Percentiles rank a stretch among this genome's conserved stretches.
phyloP scores from a whole-genome alignment of 2,888 invertebrate genomes.

The Dione vanillae region DNA sequence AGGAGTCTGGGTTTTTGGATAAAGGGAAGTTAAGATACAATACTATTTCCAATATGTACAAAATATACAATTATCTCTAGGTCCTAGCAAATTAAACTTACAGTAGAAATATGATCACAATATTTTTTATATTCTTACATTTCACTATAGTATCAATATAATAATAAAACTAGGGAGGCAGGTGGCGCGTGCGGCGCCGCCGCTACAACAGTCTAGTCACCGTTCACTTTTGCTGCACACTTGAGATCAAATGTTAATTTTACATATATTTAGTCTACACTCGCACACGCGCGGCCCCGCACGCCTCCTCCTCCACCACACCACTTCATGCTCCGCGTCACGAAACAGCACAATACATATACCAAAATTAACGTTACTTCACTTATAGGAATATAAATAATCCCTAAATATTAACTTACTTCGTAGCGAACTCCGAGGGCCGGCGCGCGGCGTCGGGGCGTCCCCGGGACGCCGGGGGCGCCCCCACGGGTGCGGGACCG shows the following conservation, averaged over 20 bases:
- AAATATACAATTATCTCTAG: conserved; percentile 83
- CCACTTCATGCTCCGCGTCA: conserved; percentile 53
- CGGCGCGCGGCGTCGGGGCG: not conserved
- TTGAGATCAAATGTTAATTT: conserved; percentile 84
- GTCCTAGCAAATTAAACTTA: conserved; percentile 79
- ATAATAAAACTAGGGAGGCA: conserved; percentile 53
- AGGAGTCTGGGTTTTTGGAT: conserved; percentile 84
- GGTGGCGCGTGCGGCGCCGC: conserved; percentile 63
- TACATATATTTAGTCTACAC: conserved; percentile 78
- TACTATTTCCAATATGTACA: conserved; percentile 85
- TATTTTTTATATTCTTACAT: conserved; percentile 81
- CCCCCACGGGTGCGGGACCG: conserved; percentile 48
- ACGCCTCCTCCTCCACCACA: conserved; percentile 44
- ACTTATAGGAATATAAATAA: conserved; percentile 2
- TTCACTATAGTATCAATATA: conserved; percentile 60
- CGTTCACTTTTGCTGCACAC: conserved; percentile 82
- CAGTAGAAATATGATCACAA: conserved; percentile 84
- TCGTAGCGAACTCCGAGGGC: not conserved
- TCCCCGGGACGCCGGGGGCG: conserved; percentile 5
- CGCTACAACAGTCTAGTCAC: conserved; percentile 73
- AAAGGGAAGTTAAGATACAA: conserved; percentile 84
- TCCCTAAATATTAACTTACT: conserved; percentile 21
- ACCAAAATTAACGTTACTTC: conserved; percentile 26
- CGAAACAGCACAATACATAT: conserved; percentile 46
- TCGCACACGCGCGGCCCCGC: conserved; percentile 72